A percentile compares a stretch with the other conserved stretches of the same genome.
Evolutionary conservation across 2,797 vertebrate species (phyloP).

Genomic region (Salmo trutta): DNA sequence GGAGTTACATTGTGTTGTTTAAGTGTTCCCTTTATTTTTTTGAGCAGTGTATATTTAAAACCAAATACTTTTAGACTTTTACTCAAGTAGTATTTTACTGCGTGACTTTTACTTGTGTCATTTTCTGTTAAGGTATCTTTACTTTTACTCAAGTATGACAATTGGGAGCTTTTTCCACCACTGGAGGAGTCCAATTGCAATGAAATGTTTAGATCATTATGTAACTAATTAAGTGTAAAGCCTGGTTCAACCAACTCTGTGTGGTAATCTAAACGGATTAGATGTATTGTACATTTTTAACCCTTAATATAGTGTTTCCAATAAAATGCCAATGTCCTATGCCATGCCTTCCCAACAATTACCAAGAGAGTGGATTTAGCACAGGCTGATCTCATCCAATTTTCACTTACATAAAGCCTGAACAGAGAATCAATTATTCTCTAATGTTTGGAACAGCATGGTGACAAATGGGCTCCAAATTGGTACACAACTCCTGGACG

Average conservation of each 20-base stretch:
- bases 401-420: slow-evolving; percentile 16
- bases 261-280: background rate
- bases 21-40: no score
- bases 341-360: slow-evolving; percentile 14
- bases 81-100: no score
- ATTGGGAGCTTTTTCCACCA: no score
- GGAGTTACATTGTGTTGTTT: no score
- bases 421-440: slow-evolving; percentile 30
- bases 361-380: slow-evolving; percentile 38
- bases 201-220: background rate
- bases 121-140: no score
- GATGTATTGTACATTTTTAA: background rate
- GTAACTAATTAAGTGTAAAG: background rate
- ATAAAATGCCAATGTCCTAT: background rate
- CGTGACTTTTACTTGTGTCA: no score
- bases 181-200: background rate
- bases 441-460: slow-evolving; percentile 36
- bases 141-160: no score
- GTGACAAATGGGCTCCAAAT: slow-evolving; percentile 24
- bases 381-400: slow-evolving; percentile 22
- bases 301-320: background rate
- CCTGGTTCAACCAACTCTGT: background rate
- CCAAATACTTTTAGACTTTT: no score
- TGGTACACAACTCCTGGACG: background rate
- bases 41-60: no score